Evolutionary conservation across 2,113 vertebrate species (phyloP).

Genomic region (Periophthalmodon schlosseri): DNA sequence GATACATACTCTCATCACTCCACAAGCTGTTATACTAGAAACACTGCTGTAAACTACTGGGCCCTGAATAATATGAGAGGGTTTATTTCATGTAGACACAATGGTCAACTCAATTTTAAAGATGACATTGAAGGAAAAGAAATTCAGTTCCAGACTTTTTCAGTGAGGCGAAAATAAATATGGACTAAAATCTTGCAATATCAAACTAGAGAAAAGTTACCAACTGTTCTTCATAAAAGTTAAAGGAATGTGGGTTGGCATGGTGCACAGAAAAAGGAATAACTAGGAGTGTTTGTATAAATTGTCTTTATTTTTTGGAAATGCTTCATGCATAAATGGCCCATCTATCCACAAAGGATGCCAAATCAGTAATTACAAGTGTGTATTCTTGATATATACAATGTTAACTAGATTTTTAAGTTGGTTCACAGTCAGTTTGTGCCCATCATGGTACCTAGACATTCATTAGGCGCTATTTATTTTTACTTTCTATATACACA

Average conservation of each 20-base stretch:
- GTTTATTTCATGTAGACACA: background rate
- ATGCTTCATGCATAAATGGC: background rate
- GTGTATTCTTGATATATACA: background rate
- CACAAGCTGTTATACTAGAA: slow-evolving; percentile 21
- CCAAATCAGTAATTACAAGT: background rate
- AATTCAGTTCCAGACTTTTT: background rate
- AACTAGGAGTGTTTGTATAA: background rate
- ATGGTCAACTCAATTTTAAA: background rate
- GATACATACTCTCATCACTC: slow-evolving; percentile 30
- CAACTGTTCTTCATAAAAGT: background rate
- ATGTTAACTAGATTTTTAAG: background rate
- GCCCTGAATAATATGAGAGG: background rate
- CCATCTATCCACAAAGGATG: background rate
- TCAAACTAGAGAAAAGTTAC: no score
- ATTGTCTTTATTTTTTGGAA: background rate
- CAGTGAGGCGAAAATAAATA: no score
- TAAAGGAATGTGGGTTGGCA: background rate
- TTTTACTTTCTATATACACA: slow-evolving; percentile 13
- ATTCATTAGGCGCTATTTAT: slow-evolving; percentile 54
- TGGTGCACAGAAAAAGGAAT: background rate
- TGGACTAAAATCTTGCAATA: no score
- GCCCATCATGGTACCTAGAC: slow-evolving; percentile 45
- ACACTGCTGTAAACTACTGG: slow-evolving; percentile 13
- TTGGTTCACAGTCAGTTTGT: slow-evolving; percentile 14
- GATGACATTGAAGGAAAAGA: background rate